Evolutionary conservation across 2,797 vertebrate species (phyloP), one percentile per base, ranked within the genome.

Genomic region (Tapera naevia): DNA sequence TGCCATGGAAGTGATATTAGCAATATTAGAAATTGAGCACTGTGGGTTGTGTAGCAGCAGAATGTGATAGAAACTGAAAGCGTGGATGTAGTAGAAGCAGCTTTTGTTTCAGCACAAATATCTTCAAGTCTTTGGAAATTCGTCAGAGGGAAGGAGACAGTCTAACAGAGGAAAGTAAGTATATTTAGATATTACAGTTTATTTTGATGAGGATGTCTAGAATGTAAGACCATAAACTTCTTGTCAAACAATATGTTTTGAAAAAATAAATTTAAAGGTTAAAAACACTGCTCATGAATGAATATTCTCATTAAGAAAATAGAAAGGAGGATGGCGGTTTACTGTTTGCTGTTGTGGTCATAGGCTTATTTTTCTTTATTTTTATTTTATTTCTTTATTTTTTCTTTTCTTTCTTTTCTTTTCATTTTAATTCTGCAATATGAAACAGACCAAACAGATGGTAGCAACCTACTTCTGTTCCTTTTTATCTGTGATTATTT

Each of bases 1-100:
- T 95, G 94, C 92, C 89, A 89, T 93, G 92, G 92, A 91, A 95
- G 86, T 91, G 73, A 79, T 96, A 95, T 86, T 95, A 95, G 61
- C 46, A 84, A 62, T 95, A 96, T 95, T 93, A 94, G 72, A 91
- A 93, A 95, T 86, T 73, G 58, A 88, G 43, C 72, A 41, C 33
- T 56, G 70, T 88, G 65, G 41, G 56, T 50, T 90, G 80, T 67
- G 39, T 64, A 66, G 72, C 61, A 53, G 60, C 24, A 62, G 46
- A 50, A 79, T 69, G 45, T 54, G 57, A 67, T 33, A 76, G 54
- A 78, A 93, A 86, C 65, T 61, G 72, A 80, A 87, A 74, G 60
- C 12, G 1, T 8, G 57, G 48, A 67, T 92, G 81, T 3, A 1
- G 56, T 48, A 71, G 69, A 80, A 58, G 76, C 5, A 61, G 75